Percentiles rank a stretch among this genome's conserved stretches.
phyloP scores from a whole-genome alignment of 2,888 invertebrate species.

The Papilio elwesi region DNA sequence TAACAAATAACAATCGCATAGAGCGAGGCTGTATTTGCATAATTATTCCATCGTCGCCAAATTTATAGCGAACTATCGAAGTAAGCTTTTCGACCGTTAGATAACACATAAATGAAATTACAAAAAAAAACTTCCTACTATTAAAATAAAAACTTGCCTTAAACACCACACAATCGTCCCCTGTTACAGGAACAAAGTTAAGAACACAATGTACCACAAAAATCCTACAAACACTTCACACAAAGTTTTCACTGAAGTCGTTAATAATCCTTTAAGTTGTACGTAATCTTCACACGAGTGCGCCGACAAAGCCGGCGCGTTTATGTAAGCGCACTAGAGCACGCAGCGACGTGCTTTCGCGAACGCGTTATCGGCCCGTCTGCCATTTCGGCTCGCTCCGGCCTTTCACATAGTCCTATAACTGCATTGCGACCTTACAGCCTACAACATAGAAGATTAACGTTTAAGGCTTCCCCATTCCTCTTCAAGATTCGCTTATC shows the following conservation, averaged over 20 bases:
- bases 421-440: constrained; percentile 75
- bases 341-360: constrained; percentile 68
- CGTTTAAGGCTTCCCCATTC: constrained; percentile 29
- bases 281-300: neutral
- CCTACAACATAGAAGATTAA: constrained; percentile 38
- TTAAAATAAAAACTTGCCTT: constrained; percentile 18
- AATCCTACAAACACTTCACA: constrained; percentile 19
- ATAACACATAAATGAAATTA: constrained; percentile 15
- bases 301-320: constrained; percentile 42
- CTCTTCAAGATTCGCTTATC: constrained; percentile 23
- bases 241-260: constrained; percentile 25
- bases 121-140: neutral
- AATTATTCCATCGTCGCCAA: constrained; percentile 39
- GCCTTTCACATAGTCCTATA: constrained; percentile 61
- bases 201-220: constrained; percentile 19
- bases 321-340: constrained; percentile 57
- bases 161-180: neutral
- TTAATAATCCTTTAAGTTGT: neutral
- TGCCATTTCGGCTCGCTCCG: constrained; percentile 60
- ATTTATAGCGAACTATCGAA: constrained; percentile 17
- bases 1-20: constrained; percentile 4
- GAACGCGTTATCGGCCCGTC: constrained; percentile 71
- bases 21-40: constrained; percentile 14
- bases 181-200: neutral
- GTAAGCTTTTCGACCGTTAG: constrained; percentile 18